Conservation (phyloP, 2,113 vertebrate species). For the Plecturocebus donacophilus region DNA sequence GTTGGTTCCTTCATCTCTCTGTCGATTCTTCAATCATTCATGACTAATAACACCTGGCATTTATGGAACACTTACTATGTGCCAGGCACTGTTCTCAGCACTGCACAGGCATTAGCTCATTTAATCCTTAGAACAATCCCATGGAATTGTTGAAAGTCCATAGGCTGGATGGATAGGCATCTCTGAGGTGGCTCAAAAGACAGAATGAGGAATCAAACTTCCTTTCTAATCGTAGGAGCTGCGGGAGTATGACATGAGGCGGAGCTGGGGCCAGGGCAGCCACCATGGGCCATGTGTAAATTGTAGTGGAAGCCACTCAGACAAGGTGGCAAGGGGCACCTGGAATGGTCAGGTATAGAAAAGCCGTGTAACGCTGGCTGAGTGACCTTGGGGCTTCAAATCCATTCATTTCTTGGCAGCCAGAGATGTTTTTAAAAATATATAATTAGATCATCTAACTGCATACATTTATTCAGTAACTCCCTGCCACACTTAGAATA, state of each 20-base stretch:
- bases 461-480: not conserved
- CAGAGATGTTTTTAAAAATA: not conserved
- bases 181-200: not conserved
- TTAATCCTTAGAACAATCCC: not conserved
- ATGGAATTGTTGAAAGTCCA: not conserved
- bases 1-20: not conserved
- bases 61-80: not conserved
- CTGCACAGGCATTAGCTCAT: not conserved
- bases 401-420: not conserved
- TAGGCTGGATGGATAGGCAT: not conserved
- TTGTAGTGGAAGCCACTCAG: not conserved
- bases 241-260: not conserved
- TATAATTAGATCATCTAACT: not conserved
- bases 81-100: not conserved
- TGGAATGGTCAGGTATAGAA: not conserved
- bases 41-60: not conserved
- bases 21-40: not conserved
- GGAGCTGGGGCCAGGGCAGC: not conserved
- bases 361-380: not conserved
- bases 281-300: not conserved
- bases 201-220: not conserved
- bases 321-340: not conserved
- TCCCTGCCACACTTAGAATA: not conserved
- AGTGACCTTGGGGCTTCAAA: not conserved
- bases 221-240: not conserved